Evolutionary conservation across 2,888 invertebrate species (phyloP).

Genomic region (Rhyacophila evoluta): DNA sequence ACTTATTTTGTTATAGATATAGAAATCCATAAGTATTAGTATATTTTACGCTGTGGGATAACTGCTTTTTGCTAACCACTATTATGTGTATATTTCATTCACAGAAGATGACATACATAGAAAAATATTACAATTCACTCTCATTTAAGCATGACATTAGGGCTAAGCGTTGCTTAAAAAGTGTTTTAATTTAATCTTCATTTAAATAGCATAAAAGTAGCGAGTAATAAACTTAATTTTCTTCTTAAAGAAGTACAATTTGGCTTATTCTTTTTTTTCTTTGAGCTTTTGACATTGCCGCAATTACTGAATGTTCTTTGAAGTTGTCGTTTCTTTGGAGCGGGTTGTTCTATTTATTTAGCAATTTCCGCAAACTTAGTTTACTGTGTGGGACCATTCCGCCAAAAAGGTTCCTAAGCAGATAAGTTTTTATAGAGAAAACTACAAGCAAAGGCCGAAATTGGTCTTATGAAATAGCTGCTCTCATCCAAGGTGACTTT

Average conservation of each 20-base stretch:
- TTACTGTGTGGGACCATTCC: slow-evolving; percentile 17
- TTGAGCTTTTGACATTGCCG: slow-evolving; percentile 10
- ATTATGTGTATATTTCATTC: too few relatives aligned
- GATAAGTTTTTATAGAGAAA: background rate
- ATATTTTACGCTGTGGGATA: too few relatives aligned
- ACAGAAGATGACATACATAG: too few relatives aligned
- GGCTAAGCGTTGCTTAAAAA: background rate
- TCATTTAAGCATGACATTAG: background rate
- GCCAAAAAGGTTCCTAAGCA: slow-evolving; percentile 16
- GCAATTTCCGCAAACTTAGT: slow-evolving; percentile 7
- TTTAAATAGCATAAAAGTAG: background rate
- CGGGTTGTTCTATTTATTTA: slow-evolving; percentile 24
- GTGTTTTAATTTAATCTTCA: background rate
- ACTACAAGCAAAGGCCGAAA: slow-evolving; percentile 10
- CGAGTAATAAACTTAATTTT: background rate
- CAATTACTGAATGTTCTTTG: slow-evolving; percentile 2
- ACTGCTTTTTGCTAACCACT: too few relatives aligned
- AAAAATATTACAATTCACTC: too few relatives aligned
- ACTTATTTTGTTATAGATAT: too few relatives aligned
- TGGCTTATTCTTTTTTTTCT: background rate
- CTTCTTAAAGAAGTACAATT: background rate
- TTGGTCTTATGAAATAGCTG: slow-evolving; percentile 12
- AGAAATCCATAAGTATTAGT: too few relatives aligned
- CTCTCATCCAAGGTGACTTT: background rate
- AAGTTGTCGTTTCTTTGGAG: background rate